Evolutionary conservation across 2,888 invertebrate genomes (phyloP).

Genomic region (Subacronicta megacephala): DNA sequence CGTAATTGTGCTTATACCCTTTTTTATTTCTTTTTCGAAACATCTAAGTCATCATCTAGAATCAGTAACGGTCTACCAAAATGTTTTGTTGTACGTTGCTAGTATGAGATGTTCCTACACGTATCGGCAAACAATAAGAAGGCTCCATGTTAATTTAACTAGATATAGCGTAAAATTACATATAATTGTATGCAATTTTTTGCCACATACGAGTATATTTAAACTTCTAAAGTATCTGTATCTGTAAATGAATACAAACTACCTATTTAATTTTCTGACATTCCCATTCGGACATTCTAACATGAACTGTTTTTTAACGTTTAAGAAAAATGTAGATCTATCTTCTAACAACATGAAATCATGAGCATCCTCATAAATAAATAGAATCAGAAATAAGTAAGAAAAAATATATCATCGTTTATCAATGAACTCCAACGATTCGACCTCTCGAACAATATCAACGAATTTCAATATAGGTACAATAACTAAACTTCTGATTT

Average conservation of each 20-base stretch:
- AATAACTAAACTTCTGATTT: constrained; percentile 28
- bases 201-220: constrained; percentile 3
- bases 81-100: constrained; percentile 58
- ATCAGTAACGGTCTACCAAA: constrained; percentile 75
- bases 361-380: too few species aligned
- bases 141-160: constrained; percentile 47
- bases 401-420: too few species aligned
- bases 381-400: too few species aligned
- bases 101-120: constrained; percentile 46
- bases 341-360: too few species aligned
- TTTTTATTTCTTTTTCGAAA: constrained; percentile 80
- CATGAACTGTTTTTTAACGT: not conserved
- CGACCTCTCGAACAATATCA: not conserved
- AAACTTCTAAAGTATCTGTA: not conserved
- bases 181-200: constrained; percentile 41
- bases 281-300: not conserved
- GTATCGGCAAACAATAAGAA: constrained; percentile 50
- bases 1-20: constrained; percentile 82
- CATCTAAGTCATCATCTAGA: constrained; percentile 77
- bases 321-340: not conserved
- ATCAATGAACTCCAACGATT: not conserved
- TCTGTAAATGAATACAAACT: too few species aligned
- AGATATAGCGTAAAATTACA: constrained; percentile 47
- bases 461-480: constrained; percentile 6
- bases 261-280: not conserved